phyloP scores from a whole-genome alignment of 2,888 invertebrate genomes.

The Apamea sordens region DNA sequence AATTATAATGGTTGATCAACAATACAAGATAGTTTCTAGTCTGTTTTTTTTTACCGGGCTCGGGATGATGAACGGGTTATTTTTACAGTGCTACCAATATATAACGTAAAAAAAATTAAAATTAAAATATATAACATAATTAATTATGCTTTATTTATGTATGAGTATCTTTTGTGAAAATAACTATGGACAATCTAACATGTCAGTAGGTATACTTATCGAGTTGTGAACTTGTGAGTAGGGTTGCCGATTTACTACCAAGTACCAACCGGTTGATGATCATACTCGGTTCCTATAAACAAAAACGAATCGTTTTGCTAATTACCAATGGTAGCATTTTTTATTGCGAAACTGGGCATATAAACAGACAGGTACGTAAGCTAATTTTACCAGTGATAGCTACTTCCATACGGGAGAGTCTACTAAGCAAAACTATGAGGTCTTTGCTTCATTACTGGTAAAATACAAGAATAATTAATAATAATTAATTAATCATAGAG shows the following conservation, averaged over 20 bases:
- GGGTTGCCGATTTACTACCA: conserved; percentile 15
- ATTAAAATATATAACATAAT: neutral
- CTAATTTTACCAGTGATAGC: too few relatives aligned
- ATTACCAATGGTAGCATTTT: too few relatives aligned
- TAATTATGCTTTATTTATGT: neutral
- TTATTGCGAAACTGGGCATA: too few relatives aligned
- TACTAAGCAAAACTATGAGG: too few relatives aligned
- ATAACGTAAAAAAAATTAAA: neutral
- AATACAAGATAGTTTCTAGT: neutral
- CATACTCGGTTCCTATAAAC: neutral
- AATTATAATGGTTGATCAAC: neutral
- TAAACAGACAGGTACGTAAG: too few relatives aligned
- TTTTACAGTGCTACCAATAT: neutral
- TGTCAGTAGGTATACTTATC: conserved; percentile 20
- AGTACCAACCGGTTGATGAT: neutral
- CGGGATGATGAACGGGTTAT: neutral
- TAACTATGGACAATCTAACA: neutral
- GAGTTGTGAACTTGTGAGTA: conserved; percentile 4
- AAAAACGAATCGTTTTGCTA: too few relatives aligned
- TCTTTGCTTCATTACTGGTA: too few relatives aligned
- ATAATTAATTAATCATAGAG: too few relatives aligned
- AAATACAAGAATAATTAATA: too few relatives aligned
- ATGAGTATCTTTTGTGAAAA: neutral
- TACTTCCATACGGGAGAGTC: too few relatives aligned
- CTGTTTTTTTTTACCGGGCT: neutral